Conservation (phyloP, 1,140 invertebrate species). For the Drosophila yakuba region DNA sequence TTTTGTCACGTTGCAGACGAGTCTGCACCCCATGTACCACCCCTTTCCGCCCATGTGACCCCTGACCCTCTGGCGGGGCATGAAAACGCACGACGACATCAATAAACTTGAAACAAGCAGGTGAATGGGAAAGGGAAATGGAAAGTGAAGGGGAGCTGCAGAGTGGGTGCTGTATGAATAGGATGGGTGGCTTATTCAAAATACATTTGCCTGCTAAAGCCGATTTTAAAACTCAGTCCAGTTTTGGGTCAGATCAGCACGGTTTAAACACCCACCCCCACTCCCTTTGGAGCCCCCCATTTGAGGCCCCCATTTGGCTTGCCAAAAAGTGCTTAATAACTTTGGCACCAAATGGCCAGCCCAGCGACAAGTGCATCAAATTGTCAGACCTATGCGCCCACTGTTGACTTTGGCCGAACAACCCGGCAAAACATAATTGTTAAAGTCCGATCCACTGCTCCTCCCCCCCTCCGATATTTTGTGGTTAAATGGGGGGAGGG, state of each 20-base stretch:
- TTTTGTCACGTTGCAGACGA: conserved; percentile 81
- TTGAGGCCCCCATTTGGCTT: conserved; percentile 1
- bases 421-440: conserved; percentile 70
- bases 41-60: not conserved
- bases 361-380: conserved; percentile 72
- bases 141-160: no score
- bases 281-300: not conserved
- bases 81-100: conserved; percentile 74
- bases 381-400: conserved; percentile 58
- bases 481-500: conserved; percentile 15
- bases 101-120: conserved; percentile 74
- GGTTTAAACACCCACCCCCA: conserved; percentile 15
- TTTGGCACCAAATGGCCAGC: conserved; percentile 70
- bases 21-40: conserved; percentile 33
- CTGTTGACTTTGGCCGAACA: conserved; percentile 64
- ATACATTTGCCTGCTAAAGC: conserved; percentile 74
- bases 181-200: conserved; percentile 44
- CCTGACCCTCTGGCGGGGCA: conserved; percentile 46
- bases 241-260: conserved; percentile 20
- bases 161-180: not conserved
- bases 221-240: conserved; percentile 47
- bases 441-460: conserved; percentile 43
- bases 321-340: conserved; percentile 62
- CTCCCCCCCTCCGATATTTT: conserved; percentile 20
- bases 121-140: conserved; percentile 2